phyloP scores from a whole-genome alignment of 1,140 invertebrate species.

The Leptoteleia sp. region DNA sequence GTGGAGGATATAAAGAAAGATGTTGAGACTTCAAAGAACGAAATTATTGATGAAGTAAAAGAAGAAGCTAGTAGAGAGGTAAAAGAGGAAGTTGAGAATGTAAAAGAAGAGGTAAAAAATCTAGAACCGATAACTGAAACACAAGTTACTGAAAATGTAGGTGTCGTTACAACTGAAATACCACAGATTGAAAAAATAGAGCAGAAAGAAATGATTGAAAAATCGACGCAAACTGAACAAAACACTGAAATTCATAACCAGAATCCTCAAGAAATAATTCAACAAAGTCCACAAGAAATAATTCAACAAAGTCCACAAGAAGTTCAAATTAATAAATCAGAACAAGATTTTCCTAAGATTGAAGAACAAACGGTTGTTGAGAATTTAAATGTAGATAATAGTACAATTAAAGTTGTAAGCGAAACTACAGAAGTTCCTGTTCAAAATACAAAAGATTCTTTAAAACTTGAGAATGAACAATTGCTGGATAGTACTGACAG shows the following conservation, averaged over 20 bases:
- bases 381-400: slow-evolving; percentile 7
- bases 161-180: neutral
- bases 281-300: neutral
- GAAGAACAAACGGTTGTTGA: neutral
- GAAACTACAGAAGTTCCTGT: neutral
- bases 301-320: neutral
- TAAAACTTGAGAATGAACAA: slow-evolving; percentile 14
- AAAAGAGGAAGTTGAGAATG: neutral
- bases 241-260: slow-evolving; percentile 12
- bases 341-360: slow-evolving; percentile 2
- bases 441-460: neutral
- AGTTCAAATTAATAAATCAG: slow-evolving; percentile 7
- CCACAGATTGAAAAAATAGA: neutral
- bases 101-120: too few relatives aligned
- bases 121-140: slow-evolving; percentile 13
- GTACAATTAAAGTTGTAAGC: neutral
- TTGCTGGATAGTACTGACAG: slow-evolving; percentile 11
- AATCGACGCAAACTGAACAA: slow-evolving; percentile 6
- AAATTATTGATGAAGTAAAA: slow-evolving; percentile 4
- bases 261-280: neutral
- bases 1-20: too few relatives aligned
- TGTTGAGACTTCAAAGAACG: too few relatives aligned
- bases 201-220: neutral
- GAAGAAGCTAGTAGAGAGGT: too few relatives aligned
- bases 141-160: neutral